phyloP scores from a whole-genome alignment of 92 coral and sea anemone species.

The Paramuricea clavata region DNA sequence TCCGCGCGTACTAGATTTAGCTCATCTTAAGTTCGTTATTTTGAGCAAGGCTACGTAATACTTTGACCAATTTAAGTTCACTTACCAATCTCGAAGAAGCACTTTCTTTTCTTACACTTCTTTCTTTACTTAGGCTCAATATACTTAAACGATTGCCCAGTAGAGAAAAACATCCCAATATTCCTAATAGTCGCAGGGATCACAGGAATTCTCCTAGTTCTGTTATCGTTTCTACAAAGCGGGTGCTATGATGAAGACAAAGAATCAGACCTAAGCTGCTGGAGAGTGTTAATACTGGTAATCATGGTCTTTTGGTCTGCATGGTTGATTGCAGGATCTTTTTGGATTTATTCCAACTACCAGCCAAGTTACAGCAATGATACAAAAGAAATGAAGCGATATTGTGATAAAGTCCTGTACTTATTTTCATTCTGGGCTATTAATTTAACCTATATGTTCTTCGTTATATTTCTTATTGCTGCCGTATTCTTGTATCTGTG shows the following conservation, averaged over 20 bases:
- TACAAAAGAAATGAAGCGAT: background rate
- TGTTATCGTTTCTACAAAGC: conserved; percentile 31
- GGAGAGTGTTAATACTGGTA: conserved; percentile 5
- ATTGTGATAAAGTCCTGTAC: conserved; percentile 39
- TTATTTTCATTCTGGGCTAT: conserved; percentile 46
- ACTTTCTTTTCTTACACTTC: background rate
- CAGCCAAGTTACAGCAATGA: conserved; percentile 34
- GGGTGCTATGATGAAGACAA: conserved; percentile 33
- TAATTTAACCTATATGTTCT: conserved; percentile 40
- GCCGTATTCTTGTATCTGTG: conserved; percentile 9
- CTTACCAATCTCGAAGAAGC: background rate
- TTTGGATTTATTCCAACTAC: conserved; percentile 48
- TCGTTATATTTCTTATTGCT: conserved; percentile 29
- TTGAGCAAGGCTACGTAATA: background rate
- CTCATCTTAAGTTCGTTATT: no score
- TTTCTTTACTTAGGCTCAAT: background rate
- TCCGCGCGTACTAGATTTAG: no score
- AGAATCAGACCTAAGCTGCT: conserved; percentile 39
- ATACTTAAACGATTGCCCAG: conserved; percentile 33
- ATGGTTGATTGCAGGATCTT: conserved; percentile 40
- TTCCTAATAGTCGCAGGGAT: conserved; percentile 36
- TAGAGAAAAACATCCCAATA: conserved; percentile 43
- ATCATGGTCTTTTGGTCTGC: conserved; percentile 44
- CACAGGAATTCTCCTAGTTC: conserved; percentile 17
- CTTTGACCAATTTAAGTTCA: background rate